phyloP scores from a whole-genome alignment of 2,113 vertebrate genomes.

The Daboia siamensis region DNA sequence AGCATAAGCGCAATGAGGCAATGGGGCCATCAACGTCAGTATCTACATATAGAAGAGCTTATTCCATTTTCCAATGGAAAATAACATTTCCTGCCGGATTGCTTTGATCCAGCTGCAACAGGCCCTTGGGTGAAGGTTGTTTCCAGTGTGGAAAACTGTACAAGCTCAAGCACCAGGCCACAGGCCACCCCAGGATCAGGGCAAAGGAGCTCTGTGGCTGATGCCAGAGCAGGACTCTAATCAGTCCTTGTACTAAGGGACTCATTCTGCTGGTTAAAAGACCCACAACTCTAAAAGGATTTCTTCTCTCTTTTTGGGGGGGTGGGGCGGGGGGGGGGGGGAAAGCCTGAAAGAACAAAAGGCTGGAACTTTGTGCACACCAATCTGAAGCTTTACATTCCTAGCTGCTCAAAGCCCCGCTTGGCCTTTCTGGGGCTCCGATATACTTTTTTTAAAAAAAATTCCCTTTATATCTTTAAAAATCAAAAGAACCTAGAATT shows the following conservation, averaged over 20 bases:
- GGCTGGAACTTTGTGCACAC: not conserved
- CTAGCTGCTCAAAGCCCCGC: not conserved
- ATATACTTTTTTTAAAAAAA: not conserved
- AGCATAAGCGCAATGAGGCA: not conserved
- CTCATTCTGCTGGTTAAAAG: not conserved
- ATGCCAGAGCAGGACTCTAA: not conserved
- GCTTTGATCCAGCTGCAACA: not conserved
- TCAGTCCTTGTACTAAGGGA: not conserved
- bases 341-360: not conserved
- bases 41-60: not conserved
- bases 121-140: not conserved
- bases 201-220: not conserved
- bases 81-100: not conserved
- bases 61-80: not conserved
- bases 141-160: not conserved
- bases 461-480: not conserved
- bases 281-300: not conserved
- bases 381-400: not conserved
- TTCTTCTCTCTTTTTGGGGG: not conserved
- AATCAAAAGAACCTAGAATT: not conserved
- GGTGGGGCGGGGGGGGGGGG: not conserved
- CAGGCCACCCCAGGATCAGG: not conserved
- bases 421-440: not conserved
- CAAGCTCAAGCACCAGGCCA: not conserved
- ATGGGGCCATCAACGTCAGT: not conserved